phyloP scores from a whole-genome alignment of 2,888 invertebrate genomes.

The Allolobophora icterica region DNA sequence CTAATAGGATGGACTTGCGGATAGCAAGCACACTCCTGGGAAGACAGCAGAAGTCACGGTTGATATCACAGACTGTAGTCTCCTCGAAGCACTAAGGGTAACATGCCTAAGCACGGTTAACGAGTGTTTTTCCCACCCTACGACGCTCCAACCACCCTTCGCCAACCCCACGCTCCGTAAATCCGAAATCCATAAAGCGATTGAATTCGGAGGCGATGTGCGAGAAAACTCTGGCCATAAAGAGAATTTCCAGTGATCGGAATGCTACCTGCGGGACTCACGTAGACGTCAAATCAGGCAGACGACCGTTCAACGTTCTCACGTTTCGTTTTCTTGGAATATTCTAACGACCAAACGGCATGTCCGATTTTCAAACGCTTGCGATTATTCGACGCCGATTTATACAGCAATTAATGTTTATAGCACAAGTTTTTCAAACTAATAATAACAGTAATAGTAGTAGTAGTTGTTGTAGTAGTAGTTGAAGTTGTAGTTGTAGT shows the following conservation, averaged over 20 bases:
- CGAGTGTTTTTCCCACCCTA: not conserved
- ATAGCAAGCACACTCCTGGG: not conserved
- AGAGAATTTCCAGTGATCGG: not conserved
- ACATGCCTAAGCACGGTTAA: not conserved
- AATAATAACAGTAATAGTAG: no score
- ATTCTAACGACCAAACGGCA: no score
- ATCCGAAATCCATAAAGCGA: constrained; percentile 17
- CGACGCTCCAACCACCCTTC: not conserved
- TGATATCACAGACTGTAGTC: not conserved
- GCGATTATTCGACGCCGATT: no score
- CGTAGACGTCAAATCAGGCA: not conserved
- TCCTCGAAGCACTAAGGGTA: not conserved
- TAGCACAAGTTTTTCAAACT: no score
- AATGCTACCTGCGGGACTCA: not conserved
- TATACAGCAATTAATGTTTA: no score
- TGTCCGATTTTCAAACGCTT: no score
- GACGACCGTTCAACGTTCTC: no score
- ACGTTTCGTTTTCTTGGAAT: no score
- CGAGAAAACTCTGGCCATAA: not conserved
- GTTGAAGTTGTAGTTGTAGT: no score
- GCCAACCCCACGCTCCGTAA: not conserved
- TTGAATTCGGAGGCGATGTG: constrained; percentile 8
- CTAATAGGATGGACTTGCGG: not conserved
- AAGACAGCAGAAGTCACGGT: not conserved
- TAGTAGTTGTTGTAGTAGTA: no score